Evolutionary conservation across 2,113 vertebrate genomes (phyloP).

Genomic region (Manacus vitellinus): DNA sequence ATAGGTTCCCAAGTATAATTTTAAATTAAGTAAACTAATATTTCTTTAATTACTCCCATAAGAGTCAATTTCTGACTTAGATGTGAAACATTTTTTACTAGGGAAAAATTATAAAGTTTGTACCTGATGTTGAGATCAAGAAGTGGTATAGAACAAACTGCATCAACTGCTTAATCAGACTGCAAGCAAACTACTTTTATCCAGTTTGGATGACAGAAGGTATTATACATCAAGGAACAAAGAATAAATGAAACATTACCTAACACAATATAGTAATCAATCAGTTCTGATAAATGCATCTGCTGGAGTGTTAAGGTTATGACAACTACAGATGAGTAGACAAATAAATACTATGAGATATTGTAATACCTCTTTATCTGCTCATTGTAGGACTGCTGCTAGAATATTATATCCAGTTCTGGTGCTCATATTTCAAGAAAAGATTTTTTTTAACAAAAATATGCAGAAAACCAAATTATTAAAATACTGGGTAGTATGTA

Average conservation of each 20-base stretch:
- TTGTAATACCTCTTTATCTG: background rate
- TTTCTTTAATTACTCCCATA: background rate
- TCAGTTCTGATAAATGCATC: background rate
- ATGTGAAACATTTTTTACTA: background rate
- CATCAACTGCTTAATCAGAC: background rate
- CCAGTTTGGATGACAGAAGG: background rate
- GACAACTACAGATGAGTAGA: background rate
- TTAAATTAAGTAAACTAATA: background rate
- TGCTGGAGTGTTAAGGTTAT: background rate
- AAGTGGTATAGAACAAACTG: background rate
- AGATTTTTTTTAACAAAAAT: background rate
- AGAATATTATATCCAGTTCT: background rate
- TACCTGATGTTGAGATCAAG: background rate
- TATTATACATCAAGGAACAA: background rate
- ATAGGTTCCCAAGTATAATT: background rate
- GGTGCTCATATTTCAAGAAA: background rate
- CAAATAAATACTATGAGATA: background rate
- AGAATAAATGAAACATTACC: background rate
- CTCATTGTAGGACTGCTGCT: background rate
- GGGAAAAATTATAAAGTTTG: background rate
- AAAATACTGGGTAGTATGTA: background rate
- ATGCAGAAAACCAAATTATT: background rate
- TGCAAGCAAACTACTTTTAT: background rate
- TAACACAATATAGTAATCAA: background rate
- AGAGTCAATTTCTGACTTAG: background rate